Base-by-base conservation (phyloP, 2,888 invertebrate species). In the Nomada flava region DNA sequence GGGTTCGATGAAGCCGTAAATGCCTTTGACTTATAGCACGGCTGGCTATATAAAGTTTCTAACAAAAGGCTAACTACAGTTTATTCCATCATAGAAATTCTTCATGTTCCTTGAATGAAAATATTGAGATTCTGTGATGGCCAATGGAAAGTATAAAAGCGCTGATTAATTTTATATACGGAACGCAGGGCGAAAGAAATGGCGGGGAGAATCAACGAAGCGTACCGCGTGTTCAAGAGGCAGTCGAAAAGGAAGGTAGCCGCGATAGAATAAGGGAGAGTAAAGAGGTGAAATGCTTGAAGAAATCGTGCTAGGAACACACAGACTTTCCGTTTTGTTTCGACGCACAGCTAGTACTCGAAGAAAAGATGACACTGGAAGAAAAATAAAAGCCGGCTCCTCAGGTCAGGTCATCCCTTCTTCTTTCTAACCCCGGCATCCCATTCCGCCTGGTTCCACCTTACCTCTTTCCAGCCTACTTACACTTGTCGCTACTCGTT, bases 221-320 rank as follows among this genome's bases (percentile, higher is more conserved):
- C 15, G 20, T 57, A 15, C 26, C 10, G 26, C 59, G 23, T 69
- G 47, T n/a, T 26, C 50, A 64, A 71, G 55, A 57, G 23, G 0
- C 2, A 18, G 2, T 10, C 10, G 23, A 55, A 55, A 55, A 0
- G 55, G 60, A 67, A 68, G 53, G 53, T 55, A 44, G 62, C 13
- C 9, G 9, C 0, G 11, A 26, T 47, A 62, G 55, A 29, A 26
- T 52, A 42, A 23, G 52, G 64, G 42, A 64, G 23, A 67, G 77
- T 53, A 69, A 72, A 79, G 73, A 64, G 73, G 67, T 36, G 78
- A 83, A 63, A 85, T 82, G 80, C 80, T 83, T 47, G 77, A 80
- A 82, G 85, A 90, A 88, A 89, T 86, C 85, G 87, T 86, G 83
- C 87, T 77, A 78, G 73, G 80, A 83, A 69, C 86, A 87, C 85